Percentiles rank a stretch among this genome's conserved stretches.
Evolutionary conservation across 2,113 vertebrate genomes (phyloP).

Genomic region (Semnopithecus entellus): DNA sequence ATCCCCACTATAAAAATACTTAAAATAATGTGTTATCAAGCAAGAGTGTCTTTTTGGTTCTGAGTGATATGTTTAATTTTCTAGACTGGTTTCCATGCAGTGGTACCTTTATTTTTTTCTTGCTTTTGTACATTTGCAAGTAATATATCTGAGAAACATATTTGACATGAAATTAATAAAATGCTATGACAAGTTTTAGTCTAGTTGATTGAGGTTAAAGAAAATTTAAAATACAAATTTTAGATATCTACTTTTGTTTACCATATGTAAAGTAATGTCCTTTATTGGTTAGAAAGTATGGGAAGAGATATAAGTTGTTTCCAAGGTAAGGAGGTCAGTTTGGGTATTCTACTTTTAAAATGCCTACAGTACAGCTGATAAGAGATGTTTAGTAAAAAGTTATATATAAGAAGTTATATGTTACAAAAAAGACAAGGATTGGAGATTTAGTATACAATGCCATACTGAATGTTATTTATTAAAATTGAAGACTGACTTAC

Average conservation of each 20-base stretch:
- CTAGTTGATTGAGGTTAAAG: background rate
- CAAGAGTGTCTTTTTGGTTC: background rate
- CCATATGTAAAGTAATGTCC: background rate
- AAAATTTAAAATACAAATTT: background rate
- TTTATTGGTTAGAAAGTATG: background rate
- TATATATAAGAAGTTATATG: background rate
- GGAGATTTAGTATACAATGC: background rate
- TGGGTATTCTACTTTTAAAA: background rate
- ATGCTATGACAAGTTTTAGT: background rate
- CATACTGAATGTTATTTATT: background rate
- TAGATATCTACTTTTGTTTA: background rate
- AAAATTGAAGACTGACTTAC: background rate
- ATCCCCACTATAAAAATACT: background rate
- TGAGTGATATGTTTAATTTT: background rate
- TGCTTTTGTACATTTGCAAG: background rate
- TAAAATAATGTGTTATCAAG: background rate
- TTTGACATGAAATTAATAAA: background rate
- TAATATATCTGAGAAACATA: background rate
- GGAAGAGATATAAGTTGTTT: background rate
- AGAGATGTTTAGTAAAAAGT: background rate
- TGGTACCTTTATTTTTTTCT: background rate
- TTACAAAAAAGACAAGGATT: background rate
- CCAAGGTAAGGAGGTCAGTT: background rate
- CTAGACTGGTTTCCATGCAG: background rate
- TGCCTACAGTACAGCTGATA: background rate